Conservation (phyloP, 2,113 vertebrate species). For the Marmota monax region DNA sequence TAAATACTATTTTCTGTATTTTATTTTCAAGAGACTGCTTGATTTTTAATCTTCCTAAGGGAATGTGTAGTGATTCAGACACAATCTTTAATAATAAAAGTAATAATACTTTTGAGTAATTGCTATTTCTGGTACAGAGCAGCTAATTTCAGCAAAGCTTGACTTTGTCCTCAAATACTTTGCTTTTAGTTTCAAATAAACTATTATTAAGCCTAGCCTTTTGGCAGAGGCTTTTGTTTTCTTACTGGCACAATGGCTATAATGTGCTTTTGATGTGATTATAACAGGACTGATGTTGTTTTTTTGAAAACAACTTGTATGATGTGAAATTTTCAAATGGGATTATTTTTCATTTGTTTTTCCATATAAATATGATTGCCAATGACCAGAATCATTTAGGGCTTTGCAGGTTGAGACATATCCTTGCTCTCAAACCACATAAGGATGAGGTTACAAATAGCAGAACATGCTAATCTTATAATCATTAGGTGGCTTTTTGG, state of each 20-base stretch:
- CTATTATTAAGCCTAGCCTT: neutral
- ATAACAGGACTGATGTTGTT: neutral
- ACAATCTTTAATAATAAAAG: neutral
- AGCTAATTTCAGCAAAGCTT: constrained; percentile 8
- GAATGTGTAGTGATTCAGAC: neutral
- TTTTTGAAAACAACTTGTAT: constrained; percentile 18
- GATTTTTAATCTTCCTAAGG: neutral
- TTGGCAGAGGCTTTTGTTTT: neutral
- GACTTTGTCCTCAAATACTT: neutral
- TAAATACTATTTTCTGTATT: neutral
- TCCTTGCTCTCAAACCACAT: neutral
- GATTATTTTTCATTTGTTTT: neutral
- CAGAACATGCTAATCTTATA: neutral
- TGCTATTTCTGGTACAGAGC: neutral
- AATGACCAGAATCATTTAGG: neutral
- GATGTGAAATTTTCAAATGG: constrained; percentile 26
- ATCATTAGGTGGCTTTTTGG: neutral
- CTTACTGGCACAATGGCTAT: neutral
- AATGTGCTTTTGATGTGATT: neutral
- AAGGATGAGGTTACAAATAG: neutral
- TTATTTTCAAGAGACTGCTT: constrained; percentile 1
- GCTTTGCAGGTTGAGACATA: neutral
- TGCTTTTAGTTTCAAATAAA: constrained; percentile 20
- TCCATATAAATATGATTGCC: neutral
- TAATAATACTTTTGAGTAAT: constrained; percentile 22